Percentiles rank a stretch among this genome's conserved stretches.
phyloP scores from a whole-genome alignment of 1,140 invertebrate species.

The Brachionus sp. region DNA sequence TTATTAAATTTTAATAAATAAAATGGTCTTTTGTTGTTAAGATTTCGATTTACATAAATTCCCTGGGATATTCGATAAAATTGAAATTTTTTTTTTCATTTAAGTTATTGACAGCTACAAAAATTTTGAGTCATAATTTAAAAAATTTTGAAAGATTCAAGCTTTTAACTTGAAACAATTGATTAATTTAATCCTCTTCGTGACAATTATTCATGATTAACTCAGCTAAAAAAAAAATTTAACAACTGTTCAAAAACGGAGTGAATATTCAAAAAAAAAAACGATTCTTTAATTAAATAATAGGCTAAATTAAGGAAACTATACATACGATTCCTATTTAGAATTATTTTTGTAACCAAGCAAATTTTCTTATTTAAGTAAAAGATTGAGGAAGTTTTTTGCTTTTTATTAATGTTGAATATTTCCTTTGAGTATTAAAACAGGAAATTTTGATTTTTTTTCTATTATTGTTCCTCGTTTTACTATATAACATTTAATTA shows the following conservation, averaged over 20 bases:
- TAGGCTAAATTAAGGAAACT: not conserved
- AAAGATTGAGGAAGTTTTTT: not conserved
- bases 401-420: not conserved
- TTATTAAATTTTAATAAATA: not conserved
- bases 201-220: not conserved
- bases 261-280: not conserved
- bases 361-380: not conserved
- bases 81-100: not conserved
- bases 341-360: not conserved
- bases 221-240: not conserved
- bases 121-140: not conserved
- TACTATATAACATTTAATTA: not conserved
- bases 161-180: not conserved
- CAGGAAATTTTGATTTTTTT: not conserved
- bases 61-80: not conserved
- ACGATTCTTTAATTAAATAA: not conserved
- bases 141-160: not conserved
- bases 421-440: not conserved
- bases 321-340: not conserved
- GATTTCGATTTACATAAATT: not conserved
- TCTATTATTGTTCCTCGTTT: not conserved
- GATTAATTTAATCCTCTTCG: not conserved
- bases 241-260: not conserved
- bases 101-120: not conserved
- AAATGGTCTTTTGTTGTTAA: not conserved